Evolutionary conservation across 2,797 vertebrate genomes (phyloP).

Genomic region (Hemibagrus guttatus): DNA sequence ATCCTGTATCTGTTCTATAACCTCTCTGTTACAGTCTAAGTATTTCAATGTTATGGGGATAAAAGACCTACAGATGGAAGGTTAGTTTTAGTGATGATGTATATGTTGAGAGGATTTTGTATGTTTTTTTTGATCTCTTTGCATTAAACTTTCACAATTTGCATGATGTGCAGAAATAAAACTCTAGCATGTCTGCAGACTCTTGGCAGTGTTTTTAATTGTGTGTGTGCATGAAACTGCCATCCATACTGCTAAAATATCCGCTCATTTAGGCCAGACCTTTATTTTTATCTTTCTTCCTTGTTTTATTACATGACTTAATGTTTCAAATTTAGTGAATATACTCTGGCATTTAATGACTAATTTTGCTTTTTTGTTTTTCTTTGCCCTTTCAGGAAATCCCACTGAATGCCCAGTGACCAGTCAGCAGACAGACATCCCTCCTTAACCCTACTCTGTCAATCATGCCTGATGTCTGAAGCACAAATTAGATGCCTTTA

Average conservation of each 20-base stretch:
- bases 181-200: conserved; percentile 12
- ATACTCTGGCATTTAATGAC: background rate
- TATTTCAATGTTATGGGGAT: conserved; percentile 36
- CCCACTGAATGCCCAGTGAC: conserved; percentile 68
- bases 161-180: conserved; percentile 59
- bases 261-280: background rate
- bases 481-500: background rate
- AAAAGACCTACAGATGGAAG: conserved; percentile 47
- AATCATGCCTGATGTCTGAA: background rate
- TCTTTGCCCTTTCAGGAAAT: conserved; percentile 65
- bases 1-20: conserved; percentile 14
- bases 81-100: conserved; percentile 40
- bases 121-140: background rate
- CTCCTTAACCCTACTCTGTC: background rate
- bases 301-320: background rate
- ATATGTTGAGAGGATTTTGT: background rate
- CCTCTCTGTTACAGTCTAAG: conserved; percentile 36
- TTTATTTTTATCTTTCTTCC: background rate
- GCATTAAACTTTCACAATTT: conserved; percentile 9
- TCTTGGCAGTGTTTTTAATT: background rate
- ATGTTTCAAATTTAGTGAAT: background rate
- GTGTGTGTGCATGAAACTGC: background rate
- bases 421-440: conserved; percentile 36
- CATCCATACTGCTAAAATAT: background rate
- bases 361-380: background rate